A percentile compares a stretch with the other conserved stretches of the same genome.
Conservation (phyloP, 1,140 invertebrate species). For the Atta texana region DNA sequence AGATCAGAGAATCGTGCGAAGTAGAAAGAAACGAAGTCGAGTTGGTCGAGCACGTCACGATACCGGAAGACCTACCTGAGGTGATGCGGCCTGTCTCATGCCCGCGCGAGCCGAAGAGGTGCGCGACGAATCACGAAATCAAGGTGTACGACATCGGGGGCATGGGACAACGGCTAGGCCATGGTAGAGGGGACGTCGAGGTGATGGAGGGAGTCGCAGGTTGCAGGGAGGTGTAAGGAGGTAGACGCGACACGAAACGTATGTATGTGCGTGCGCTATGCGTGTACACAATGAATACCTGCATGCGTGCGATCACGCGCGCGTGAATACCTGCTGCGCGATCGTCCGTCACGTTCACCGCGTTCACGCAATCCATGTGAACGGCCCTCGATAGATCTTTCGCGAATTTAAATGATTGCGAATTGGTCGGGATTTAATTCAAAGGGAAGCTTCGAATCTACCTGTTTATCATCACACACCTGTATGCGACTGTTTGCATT, state of each 20-base stretch:
- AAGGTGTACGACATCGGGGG: constrained; percentile 70
- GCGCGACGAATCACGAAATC: constrained; percentile 73
- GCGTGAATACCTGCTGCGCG: not conserved
- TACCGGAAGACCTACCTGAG: constrained; percentile 64
- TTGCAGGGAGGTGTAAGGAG: not conserved
- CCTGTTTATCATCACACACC: not conserved
- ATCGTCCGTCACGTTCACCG: not conserved
- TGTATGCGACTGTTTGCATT: not conserved
- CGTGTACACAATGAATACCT: not conserved
- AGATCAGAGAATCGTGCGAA: not conserved
- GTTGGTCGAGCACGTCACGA: not conserved
- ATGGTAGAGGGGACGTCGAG: constrained; percentile 27
- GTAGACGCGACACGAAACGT: constrained; percentile 9
- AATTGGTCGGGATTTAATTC: not conserved
- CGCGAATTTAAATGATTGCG: not conserved
- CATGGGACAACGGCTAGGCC: not conserved
- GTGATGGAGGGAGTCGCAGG: not conserved
- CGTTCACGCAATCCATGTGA: not conserved
- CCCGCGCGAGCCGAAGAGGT: constrained; percentile 69
- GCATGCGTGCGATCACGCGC: not conserved
- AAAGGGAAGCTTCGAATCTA: not conserved
- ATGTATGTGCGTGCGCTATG: no score
- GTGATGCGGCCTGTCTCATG: constrained; percentile 70
- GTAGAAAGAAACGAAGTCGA: not conserved
- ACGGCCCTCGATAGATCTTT: not conserved